phyloP scores from a whole-genome alignment of 2,797 vertebrate genomes.

The Urosaurus nigricauda region DNA sequence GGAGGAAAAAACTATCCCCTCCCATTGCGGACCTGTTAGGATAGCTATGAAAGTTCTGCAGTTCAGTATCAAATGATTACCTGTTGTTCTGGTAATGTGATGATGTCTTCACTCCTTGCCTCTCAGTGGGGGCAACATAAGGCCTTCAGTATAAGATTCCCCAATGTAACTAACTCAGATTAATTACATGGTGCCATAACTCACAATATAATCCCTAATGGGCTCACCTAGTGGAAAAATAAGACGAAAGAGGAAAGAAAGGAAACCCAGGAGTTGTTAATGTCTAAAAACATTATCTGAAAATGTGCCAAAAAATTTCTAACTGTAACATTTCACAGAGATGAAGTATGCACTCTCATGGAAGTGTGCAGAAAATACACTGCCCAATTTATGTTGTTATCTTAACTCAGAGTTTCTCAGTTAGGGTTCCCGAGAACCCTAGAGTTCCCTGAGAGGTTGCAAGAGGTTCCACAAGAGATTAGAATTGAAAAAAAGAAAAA shows the following conservation, averaged over 20 bases:
- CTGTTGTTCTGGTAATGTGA: neutral
- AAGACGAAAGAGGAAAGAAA: neutral
- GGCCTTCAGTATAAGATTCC: too few species aligned
- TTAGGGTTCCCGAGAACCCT: too few species aligned
- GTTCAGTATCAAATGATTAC: neutral
- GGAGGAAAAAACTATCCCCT: too few species aligned
- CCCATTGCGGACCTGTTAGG: neutral
- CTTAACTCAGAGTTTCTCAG: too few species aligned
- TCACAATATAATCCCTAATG: neutral
- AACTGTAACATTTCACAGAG: neutral
- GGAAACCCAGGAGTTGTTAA: neutral
- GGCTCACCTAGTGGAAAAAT: neutral
- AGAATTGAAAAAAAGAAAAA: too few species aligned
- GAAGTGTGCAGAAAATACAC: neutral
- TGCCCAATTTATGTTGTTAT: too few species aligned
- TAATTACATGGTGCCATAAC: neutral
- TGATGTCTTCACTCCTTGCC: neutral
- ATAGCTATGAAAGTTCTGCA: neutral
- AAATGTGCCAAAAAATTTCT: neutral
- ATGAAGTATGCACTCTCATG: conserved; percentile 3
- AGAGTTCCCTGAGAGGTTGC: too few species aligned
- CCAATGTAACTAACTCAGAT: neutral
- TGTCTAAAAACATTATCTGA: too few species aligned
- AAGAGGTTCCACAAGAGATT: too few species aligned
- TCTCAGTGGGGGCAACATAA: neutral